Conservation (phyloP, 1,140 invertebrate genomes). For the Sycobia sp. region DNA sequence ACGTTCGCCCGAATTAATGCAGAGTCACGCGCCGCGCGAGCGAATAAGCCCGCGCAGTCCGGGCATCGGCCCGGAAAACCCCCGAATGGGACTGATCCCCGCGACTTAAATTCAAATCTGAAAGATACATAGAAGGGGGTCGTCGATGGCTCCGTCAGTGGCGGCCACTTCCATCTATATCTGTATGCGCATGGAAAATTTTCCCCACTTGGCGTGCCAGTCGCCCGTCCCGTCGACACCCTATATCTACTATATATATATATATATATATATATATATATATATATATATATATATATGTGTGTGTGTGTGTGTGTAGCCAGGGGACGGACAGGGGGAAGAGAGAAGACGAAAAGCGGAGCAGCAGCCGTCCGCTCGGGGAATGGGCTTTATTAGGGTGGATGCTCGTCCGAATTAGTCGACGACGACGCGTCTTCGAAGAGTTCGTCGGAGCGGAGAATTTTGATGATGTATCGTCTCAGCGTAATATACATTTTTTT, state of each 20-base stretch:
- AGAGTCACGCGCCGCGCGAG: conserved; percentile 24
- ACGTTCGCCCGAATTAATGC: conserved; percentile 36
- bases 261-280: too few species aligned
- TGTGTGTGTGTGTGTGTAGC: too few species aligned
- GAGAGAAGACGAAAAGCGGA: too few species aligned
- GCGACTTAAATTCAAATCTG: conserved; percentile 31
- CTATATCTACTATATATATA: too few species aligned
- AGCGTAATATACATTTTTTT: too few species aligned
- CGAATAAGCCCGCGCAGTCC: neutral
- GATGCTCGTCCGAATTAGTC: conserved; percentile 10
- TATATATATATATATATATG: too few species aligned
- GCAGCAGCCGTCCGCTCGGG: too few species aligned
- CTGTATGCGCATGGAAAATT: too few species aligned
- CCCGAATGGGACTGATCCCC: conserved; percentile 9
- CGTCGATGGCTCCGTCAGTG: neutral
- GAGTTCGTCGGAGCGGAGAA: conserved; percentile 13
- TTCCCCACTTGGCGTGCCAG: too few species aligned
- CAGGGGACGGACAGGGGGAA: too few species aligned
- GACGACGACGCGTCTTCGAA: neutral
- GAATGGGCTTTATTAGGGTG: conserved; percentile 21
- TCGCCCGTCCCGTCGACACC: neutral
- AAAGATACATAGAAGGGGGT: conserved; percentile 24
- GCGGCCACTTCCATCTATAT: too few species aligned
- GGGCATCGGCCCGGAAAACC: neutral
- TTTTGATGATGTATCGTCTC: conserved; percentile 8